phyloP scores from a whole-genome alignment of 2,888 invertebrate genomes.

The Deilephila elpenor region DNA sequence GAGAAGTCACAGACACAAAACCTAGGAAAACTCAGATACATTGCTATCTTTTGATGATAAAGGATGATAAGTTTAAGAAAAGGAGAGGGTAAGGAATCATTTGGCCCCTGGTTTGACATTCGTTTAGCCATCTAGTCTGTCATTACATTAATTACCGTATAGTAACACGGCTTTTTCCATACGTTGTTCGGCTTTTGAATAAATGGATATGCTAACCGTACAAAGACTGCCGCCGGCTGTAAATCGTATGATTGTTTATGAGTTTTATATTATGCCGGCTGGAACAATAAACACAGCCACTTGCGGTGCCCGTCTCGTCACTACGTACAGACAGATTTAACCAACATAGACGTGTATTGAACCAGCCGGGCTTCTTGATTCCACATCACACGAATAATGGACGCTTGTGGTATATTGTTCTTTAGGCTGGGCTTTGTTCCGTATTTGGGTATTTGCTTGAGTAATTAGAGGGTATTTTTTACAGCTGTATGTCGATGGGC shows the following conservation, averaged over 20 bases:
- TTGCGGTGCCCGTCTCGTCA: constrained; percentile 45
- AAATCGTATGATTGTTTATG: constrained; percentile 79
- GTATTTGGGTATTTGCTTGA: too few species aligned
- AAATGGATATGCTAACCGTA: constrained; percentile 52
- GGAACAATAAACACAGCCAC: constrained; percentile 69
- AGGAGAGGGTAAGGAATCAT: too few species aligned
- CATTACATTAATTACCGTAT: too few species aligned
- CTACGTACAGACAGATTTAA: constrained; percentile 31
- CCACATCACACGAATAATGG: neutral
- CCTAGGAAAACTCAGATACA: too few species aligned
- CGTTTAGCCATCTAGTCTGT: too few species aligned
- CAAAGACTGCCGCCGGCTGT: constrained; percentile 68
- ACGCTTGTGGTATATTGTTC: neutral
- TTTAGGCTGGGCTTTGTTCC: neutral
- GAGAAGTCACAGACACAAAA: too few species aligned
- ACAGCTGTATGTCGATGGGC: too few species aligned
- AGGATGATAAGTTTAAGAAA: too few species aligned
- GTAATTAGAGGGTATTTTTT: too few species aligned
- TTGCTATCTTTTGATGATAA: too few species aligned
- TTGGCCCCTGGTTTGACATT: too few species aligned
- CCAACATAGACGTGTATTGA: constrained; percentile 25
- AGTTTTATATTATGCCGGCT: constrained; percentile 70
- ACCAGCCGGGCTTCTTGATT: constrained; percentile 14
- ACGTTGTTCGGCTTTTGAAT: neutral
- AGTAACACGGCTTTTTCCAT: too few species aligned